Percentiles rank a stretch among this genome's conserved stretches.
Conservation (phyloP, 2,888 invertebrate species). For the Alviniconcha strummeri region DNA sequence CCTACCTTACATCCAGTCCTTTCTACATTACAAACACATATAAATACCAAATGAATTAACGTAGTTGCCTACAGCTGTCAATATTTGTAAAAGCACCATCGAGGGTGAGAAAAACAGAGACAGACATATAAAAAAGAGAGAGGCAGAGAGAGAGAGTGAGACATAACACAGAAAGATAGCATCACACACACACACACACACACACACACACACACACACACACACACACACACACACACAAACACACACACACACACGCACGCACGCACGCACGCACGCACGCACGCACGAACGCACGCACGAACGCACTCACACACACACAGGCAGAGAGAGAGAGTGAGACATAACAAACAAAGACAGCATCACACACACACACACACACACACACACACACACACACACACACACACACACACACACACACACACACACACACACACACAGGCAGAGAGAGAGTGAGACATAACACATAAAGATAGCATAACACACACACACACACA, state of each 20-base stretch:
- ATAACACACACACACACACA: too few species aligned
- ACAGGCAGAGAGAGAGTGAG: neutral
- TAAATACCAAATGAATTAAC: too few species aligned
- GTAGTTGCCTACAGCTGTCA: too few species aligned
- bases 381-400: neutral
- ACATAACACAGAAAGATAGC: too few species aligned
- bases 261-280: neutral
- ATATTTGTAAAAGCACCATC: too few species aligned
- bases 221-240: neutral
- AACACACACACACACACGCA: neutral
- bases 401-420: neutral
- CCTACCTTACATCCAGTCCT: too few species aligned
- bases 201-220: neutral
- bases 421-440: conserved; percentile 5
- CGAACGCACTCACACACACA: conserved; percentile 19
- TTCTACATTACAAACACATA: too few species aligned
- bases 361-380: neutral
- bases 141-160: too few species aligned
- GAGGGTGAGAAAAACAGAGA: too few species aligned
- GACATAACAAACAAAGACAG: neutral
- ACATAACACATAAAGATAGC: neutral
- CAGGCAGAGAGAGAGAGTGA: neutral
- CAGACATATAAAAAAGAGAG: too few species aligned
- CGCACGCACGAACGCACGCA: conserved; percentile 1
- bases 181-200: neutral